Evolutionary conservation across 2,888 invertebrate genomes (phyloP).

Genomic region (Temnothorax unifasciatus): DNA sequence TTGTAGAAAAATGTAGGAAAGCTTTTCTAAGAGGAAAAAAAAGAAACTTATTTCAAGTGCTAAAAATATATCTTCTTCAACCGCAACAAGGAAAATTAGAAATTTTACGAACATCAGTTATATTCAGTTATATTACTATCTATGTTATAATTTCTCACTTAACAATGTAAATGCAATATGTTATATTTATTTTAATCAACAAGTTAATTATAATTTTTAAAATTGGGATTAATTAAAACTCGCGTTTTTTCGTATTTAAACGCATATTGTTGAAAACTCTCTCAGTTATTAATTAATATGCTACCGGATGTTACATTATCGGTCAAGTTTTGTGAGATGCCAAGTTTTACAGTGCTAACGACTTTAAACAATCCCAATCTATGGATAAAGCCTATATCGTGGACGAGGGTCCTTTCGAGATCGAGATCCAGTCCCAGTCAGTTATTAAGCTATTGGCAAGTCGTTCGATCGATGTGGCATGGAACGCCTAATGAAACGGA

Average conservation of each 20-base stretch:
- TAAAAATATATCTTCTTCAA: constrained; percentile 1
- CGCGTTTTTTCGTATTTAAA: background rate
- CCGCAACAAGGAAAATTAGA: background rate
- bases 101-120: background rate
- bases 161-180: background rate
- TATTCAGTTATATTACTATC: too few relatives aligned
- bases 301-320: background rate
- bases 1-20: background rate
- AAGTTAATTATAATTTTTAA: background rate
- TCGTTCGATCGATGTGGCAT: constrained; percentile 66
- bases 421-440: background rate
- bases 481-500: constrained; percentile 79
- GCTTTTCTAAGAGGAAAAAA: background rate
- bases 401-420: constrained; percentile 63
- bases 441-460: constrained; percentile 34
- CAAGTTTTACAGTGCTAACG: constrained; percentile 57
- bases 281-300: background rate
- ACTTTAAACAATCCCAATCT: constrained; percentile 73
- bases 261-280: background rate
- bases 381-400: constrained; percentile 78
- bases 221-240: background rate
- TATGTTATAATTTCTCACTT: background rate
- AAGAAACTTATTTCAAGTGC: background rate
- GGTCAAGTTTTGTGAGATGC: background rate
- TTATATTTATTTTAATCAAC: background rate